Conservation (phyloP, 2,797 vertebrate species). For the Tinamus major region DNA sequence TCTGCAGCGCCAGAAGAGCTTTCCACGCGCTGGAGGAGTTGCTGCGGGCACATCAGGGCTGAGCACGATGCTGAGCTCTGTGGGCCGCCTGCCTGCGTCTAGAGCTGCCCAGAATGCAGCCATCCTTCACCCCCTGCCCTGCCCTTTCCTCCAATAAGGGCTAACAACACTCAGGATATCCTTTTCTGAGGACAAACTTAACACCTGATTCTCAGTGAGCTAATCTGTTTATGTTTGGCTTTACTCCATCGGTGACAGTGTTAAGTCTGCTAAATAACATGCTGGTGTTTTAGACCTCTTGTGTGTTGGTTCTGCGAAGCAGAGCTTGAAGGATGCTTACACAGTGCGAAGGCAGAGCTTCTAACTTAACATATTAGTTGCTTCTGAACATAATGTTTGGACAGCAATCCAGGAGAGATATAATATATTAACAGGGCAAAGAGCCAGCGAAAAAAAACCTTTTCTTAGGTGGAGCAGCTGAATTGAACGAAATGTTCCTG, state of each 20-base stretch:
- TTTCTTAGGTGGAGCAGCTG: neutral
- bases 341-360: conserved; percentile 6
- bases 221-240: conserved; percentile 13
- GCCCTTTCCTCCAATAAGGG: neutral
- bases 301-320: neutral
- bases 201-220: neutral
- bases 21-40: neutral
- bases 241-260: neutral
- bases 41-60: neutral
- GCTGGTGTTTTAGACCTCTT: conserved; percentile 7
- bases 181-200: neutral
- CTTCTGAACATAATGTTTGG: conserved; percentile 29
- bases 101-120: neutral
- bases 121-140: neutral
- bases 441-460: conserved; percentile 50
- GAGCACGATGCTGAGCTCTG: neutral
- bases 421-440: conserved; percentile 26
- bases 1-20: neutral
- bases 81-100: neutral
- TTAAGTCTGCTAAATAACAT: conserved; percentile 6
- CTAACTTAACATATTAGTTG: neutral
- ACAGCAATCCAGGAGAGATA: neutral
- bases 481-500: conserved; percentile 61
- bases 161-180: neutral
- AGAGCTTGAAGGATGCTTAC: conserved; percentile 25